Conservation (phyloP, 2,113 vertebrate species). For the Aix galericulata region DNA sequence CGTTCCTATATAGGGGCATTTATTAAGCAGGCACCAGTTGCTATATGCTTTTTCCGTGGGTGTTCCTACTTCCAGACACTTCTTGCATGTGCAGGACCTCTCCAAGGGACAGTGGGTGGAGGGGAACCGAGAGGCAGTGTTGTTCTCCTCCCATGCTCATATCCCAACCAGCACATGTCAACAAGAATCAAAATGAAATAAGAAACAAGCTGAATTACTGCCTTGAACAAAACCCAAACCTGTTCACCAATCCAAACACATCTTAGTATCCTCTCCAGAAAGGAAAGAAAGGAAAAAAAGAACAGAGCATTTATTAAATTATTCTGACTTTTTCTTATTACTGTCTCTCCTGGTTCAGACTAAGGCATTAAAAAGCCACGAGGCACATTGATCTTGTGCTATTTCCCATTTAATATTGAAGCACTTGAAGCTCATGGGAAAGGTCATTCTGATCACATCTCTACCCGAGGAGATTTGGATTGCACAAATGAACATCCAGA, state of each 20-base stretch:
- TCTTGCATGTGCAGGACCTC: background rate
- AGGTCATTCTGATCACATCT: constrained; percentile 23
- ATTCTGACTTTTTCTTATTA: constrained; percentile 49
- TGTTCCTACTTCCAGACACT: background rate
- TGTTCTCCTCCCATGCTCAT: background rate
- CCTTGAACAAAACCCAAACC: background rate
- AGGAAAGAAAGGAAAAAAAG: background rate
- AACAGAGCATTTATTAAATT: background rate
- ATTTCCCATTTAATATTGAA: constrained; percentile 19
- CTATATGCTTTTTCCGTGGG: background rate
- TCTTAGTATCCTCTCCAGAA: background rate
- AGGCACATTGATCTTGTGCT: constrained; percentile 32
- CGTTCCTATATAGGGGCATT: background rate
- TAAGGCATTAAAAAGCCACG: background rate
- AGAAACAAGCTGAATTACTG: background rate
- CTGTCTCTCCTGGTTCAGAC: constrained; percentile 5
- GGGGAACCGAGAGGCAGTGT: background rate
- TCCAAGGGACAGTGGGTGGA: background rate
- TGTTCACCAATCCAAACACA: background rate
- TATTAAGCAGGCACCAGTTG: background rate
- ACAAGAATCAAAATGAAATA: background rate
- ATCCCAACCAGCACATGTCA: background rate
- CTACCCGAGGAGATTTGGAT: constrained; percentile 1
- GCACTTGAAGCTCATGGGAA: constrained; percentile 22
- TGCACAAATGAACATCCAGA: background rate